Evolutionary conservation across 2,888 invertebrate genomes (phyloP), one percentile per base, ranked within the genome.

Genomic region (Anodontia alba): DNA sequence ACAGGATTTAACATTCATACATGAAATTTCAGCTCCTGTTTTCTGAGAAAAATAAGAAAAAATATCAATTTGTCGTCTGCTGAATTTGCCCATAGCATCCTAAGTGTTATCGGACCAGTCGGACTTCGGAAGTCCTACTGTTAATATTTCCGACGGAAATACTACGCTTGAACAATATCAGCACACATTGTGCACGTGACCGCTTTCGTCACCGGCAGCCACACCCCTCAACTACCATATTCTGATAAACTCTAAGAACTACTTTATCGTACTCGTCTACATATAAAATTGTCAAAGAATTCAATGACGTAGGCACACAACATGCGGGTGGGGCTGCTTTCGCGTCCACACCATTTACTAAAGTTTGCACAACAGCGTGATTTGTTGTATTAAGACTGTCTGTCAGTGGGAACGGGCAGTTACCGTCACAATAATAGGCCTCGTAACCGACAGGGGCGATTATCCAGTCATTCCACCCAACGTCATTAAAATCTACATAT

Each of bases 381-480:
- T 99, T 99, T 81, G 99, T 99, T 88, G 98, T 97, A 95, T 99
- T 99, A 75, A 99, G 95, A 95, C 98, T 98, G 91, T 98, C 98
- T 74, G 98, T 96, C 92, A 99, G 95, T 38, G 99, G 99, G 94
- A 98, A 99, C 70, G 97, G 97, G 95, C 99, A 99, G 94, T 98
- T 97, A 36, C 99, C 99, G 92, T 97, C 96, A 95, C 99, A 99
- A 95, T 97, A 99, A 95, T 96, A 99, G 15, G 99, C 99, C 94
- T 99, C 97, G 95, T 99, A 99, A 81, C 98, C 98, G 42, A 97
- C 97, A 38, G 99, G 99, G 68, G 99, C 99, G 69, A 99, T 98
- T 93, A 99, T 99, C 99, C 99, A 99, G 95, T 99, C 98, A 94
- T 97, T 97, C 99, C 99, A 99, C 73, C 99, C 99, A 43, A 99